Base-by-base conservation (phyloP, 1,140 invertebrate species). In the Episyrphus balteatus region DNA sequence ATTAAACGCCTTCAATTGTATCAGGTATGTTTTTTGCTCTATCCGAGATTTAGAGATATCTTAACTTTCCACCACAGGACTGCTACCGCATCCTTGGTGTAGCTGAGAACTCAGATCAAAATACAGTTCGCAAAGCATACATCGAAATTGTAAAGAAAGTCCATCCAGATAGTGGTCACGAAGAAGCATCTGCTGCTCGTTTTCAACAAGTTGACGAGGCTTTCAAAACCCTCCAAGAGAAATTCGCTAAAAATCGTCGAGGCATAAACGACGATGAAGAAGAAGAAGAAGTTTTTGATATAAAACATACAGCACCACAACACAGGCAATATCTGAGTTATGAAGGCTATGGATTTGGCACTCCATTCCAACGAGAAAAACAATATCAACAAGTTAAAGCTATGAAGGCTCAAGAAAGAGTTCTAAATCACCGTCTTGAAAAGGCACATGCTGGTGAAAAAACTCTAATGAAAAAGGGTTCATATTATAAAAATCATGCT, bases 301-400 rank as follows among this genome's bases (percentile, higher is more conserved):
- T 74, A 11, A 56, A 86, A 77, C 86, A 92, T 57, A 90, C 84
- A 49, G 85, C 84, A 15, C 88, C 88, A 1, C 89, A 92, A 65
- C 90, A 93, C 62, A 75, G 90, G 26, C 88, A 90, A 58, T 92
- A 88, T 62, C 70, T 93, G 36, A 83, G 74, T 47, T 86, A 80
- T 66, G 86, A 87, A 54, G 85, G 85, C 17, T 64, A 84, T 11
- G 88, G 88, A 1, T 62, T 75, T 44, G 89, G 88, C 0, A 86
- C 83, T 8, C 84, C 82, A 1, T 80, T 72, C 43, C 83, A 89
- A 67, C 69, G 88, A 44, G 74, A 89, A 56, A 83, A 81, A 51
- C 83, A 89, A 56, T 85, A 83, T 66, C 67, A 75, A 12, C 78
- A 83, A 58, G 70, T 78, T 39, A 72, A 78, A 55, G 85, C 86